phyloP scores from a whole-genome alignment of 2,888 invertebrate genomes.

The Calliphora vomitoria region DNA sequence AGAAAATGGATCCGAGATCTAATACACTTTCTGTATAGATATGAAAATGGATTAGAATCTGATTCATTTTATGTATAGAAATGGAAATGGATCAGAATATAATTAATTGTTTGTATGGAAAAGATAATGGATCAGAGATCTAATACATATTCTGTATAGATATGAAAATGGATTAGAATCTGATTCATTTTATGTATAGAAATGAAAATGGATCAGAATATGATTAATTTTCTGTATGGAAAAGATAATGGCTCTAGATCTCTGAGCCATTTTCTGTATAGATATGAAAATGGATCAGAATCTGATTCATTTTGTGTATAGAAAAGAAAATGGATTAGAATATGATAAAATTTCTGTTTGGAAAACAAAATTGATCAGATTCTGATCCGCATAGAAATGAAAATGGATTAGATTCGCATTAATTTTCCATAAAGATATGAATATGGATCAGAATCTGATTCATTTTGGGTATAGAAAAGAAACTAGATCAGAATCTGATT shows the following conservation, averaged over 20 bases:
- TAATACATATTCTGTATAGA: not conserved
- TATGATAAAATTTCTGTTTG: too few species aligned
- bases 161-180: not conserved
- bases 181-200: not conserved
- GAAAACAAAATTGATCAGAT: too few species aligned
- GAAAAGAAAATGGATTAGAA: not conserved
- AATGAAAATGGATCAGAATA: not conserved
- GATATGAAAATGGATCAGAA: not conserved
- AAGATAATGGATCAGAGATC: too few species aligned
- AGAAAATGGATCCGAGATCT: not conserved
- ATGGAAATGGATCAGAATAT: too few species aligned
- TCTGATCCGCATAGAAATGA: not conserved
- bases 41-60: not conserved
- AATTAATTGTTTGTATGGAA: too few species aligned
- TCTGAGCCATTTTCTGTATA: not conserved
- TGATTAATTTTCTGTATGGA: too few species aligned
- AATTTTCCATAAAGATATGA: too few species aligned
- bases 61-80: not conserved
- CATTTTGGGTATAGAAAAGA: not conserved
- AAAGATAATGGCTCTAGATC: too few species aligned
- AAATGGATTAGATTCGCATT: not conserved
- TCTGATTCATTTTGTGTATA: not conserved
- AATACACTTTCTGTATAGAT: not conserved
- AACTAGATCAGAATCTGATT: not conserved
- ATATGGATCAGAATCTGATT: not conserved